A percentile compares a stretch with the other conserved stretches of the same genome.
Conservation (phyloP, 2,888 invertebrate species). For the Phragmatobia fuliginosa region DNA sequence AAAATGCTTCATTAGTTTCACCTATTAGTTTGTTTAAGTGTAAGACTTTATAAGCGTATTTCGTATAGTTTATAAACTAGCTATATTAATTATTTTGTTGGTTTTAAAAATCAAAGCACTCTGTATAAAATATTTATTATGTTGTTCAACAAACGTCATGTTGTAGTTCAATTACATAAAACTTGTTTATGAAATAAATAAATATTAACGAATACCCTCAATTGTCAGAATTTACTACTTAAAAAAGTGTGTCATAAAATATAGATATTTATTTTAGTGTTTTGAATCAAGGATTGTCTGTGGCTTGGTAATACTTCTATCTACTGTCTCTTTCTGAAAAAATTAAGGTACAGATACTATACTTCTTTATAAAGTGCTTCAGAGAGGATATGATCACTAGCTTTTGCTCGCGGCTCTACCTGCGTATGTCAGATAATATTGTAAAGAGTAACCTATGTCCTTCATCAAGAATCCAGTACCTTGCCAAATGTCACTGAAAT, state of each 20-base stretch:
- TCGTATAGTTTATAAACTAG: too few relatives aligned
- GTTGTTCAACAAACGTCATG: neutral
- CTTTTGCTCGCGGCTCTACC: neutral
- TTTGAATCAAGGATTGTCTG: neutral
- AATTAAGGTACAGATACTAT: neutral
- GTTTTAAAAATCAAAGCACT: neutral
- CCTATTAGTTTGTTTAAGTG: too few relatives aligned
- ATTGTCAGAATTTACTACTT: too few relatives aligned
- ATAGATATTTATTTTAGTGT: neutral
- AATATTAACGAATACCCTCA: neutral
- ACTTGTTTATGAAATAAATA: neutral
- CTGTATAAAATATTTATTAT: slow-evolving; percentile 2
- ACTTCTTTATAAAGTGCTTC: neutral
- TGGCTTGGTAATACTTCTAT: too few relatives aligned
- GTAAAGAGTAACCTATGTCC: too few relatives aligned
- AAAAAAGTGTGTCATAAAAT: neutral
- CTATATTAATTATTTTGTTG: neutral
- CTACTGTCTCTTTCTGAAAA: too few relatives aligned
- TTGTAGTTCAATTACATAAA: neutral
- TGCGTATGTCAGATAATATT: too few relatives aligned
- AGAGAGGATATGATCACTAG: neutral
- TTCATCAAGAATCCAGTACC: too few relatives aligned
- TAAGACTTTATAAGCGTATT: too few relatives aligned
- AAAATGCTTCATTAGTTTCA: too few relatives aligned
- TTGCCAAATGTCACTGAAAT: too few relatives aligned